Percentiles rank a stretch among this genome's conserved stretches.
Conservation (phyloP, 2,888 invertebrate genomes). For the Hirudinaria manillensis region DNA sequence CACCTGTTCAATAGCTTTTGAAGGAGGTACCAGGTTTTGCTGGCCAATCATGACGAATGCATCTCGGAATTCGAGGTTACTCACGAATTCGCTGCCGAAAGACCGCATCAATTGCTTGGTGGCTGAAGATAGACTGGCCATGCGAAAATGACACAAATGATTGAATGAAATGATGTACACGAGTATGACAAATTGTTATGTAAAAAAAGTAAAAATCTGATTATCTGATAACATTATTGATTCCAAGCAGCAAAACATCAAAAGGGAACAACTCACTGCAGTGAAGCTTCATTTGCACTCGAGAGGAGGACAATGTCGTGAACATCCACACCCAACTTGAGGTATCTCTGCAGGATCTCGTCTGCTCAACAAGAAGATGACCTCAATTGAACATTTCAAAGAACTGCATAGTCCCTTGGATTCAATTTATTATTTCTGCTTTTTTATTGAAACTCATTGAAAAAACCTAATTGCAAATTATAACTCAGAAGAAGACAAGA, state of each 20-base stretch:
- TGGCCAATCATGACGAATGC: slow-evolving; percentile 52
- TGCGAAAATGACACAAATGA: neutral
- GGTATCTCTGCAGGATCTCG: slow-evolving; percentile 44
- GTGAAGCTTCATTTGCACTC: slow-evolving; percentile 47
- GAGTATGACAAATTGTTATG: neutral
- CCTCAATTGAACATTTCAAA: neutral
- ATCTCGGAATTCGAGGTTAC: slow-evolving; percentile 47
- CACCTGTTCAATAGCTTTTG: slow-evolving; percentile 50
- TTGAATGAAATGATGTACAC: neutral
- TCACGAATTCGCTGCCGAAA: slow-evolving; percentile 47
- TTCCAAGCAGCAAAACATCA: neutral
- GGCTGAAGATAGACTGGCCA: slow-evolving; percentile 46
- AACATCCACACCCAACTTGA: slow-evolving; percentile 45
- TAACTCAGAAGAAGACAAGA: too few species aligned
- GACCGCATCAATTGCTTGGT: slow-evolving; percentile 46
- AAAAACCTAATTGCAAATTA: neutral
- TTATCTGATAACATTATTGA: neutral
- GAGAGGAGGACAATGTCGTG: slow-evolving; percentile 44
- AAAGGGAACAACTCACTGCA: slow-evolving; percentile 26
- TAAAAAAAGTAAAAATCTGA: neutral
- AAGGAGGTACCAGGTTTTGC: slow-evolving; percentile 41
- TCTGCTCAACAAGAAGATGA: slow-evolving; percentile 41
- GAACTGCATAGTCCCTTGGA: neutral
- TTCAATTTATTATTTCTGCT: neutral
- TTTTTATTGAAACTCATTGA: too few species aligned